Evolutionary conservation across 2,888 invertebrate genomes (phyloP), one percentile per base, ranked within the genome.

Genomic region (Temnothorax ravouxi): DNA sequence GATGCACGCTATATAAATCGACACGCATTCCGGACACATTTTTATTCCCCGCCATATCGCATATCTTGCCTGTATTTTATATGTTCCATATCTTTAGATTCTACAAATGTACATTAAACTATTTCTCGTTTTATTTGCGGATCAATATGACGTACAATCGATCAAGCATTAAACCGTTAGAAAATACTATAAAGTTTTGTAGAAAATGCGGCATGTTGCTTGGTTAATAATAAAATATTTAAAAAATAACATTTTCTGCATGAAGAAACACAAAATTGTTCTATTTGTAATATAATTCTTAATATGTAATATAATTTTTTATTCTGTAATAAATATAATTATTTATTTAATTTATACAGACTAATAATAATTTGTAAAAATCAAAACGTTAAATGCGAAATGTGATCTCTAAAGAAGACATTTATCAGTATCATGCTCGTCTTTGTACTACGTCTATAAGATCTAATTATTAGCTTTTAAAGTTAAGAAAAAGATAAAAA

Each of bases 1-100:
- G 13, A 61, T 59, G 59, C 44, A 59, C 72, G 77, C 67, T 77
- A 77, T 77, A 80, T 72, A 67, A 56, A 77, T 34, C 59, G 79
- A 71, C 59, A 80, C 72, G 79, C 71, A 61, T 38, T 47, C 47
- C 41, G 34, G 11, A 41, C 41, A 66, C 69, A 71, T 71, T 56
- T 44, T 71, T 59, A 47, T 38, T 38, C 3, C 41, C 18, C n/a
- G n/a, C 18, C 21, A 25, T n/a, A 25, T 61, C 34, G 15, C 21
- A 25, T 56, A 54, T 56, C 15, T 56, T 25, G 29, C 13, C 18
- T 67, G 29, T 41, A 72, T 41, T 25, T 59, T 41, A 47, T 47
- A 71, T 47, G 15, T 79, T 6, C 25, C 11, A 5, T 18, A 29
- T 47, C 15, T 59, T 29, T 44, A 59, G 59, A 79, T 71, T 59